Percentiles rank a stretch among this genome's conserved stretches.
These are phyloP conservation scores for Haliclona indistincta DNA, from an alignment of 37 sponge, comb jelly and placozoan genomes.

Conservation along the genomic window DNA sequence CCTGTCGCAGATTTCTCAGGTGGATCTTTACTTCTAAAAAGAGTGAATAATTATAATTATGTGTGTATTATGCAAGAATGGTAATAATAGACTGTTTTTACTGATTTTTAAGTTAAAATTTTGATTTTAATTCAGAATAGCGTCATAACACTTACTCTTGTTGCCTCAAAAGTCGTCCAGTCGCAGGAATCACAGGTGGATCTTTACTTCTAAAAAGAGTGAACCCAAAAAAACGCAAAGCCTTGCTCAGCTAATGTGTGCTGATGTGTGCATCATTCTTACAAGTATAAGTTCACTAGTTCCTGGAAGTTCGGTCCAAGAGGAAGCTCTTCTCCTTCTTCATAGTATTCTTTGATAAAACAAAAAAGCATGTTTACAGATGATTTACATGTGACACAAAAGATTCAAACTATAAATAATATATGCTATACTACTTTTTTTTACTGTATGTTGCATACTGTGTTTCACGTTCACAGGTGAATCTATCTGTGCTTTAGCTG, in stretches of 20 bases:
- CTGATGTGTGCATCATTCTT: not conserved
- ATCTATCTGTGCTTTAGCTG: slow-evolving; percentile 24
- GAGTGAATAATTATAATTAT: not conserved
- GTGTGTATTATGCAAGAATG: not conserved
- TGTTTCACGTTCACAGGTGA: not conserved
- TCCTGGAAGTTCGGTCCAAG: slow-evolving; percentile 67
- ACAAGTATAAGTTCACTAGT: slow-evolving; percentile 21
- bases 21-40: too few species aligned
- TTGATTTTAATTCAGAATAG: not conserved
- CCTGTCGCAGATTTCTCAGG: not conserved
- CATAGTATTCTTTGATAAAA: slow-evolving; percentile 33
- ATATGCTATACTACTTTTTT: too few species aligned
- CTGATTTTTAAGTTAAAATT: not conserved
- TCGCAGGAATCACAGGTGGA: not conserved
- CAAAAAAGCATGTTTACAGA: not conserved
- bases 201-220: not conserved
- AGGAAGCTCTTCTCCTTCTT: slow-evolving; percentile 45
- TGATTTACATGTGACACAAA: too few species aligned
- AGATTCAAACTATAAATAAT: too few species aligned
- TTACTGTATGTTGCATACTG: too few species aligned
- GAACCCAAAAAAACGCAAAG: too few species aligned
- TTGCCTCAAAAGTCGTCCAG: slow-evolving; percentile 1
- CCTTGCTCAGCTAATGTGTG: not conserved
- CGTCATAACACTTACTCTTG: not conserved
- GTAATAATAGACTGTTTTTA: not conserved